Evolutionary conservation across 2,113 vertebrate genomes (phyloP).

Genomic region (Edolisoma coerulescens): DNA sequence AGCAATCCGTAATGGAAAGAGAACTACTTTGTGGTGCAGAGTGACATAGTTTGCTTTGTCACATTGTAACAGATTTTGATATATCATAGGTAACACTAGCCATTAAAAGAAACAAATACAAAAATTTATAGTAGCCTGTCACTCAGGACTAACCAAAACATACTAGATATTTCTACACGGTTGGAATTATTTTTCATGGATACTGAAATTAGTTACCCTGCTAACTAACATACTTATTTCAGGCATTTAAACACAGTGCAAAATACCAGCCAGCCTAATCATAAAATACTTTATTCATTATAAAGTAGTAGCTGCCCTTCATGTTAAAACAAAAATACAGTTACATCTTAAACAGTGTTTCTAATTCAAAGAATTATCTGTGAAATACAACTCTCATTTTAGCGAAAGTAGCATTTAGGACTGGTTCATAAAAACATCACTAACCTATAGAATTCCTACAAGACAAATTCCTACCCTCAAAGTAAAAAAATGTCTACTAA

Average conservation of each 20-base stretch:
- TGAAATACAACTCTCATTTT: background rate
- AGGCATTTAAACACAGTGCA: background rate
- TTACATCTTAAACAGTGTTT: background rate
- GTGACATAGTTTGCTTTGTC: background rate
- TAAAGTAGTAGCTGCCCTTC: background rate
- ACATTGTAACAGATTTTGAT: background rate
- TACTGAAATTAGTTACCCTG: background rate
- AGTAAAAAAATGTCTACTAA: background rate
- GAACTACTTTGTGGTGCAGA: background rate
- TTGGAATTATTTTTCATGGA: background rate
- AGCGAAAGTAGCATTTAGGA: background rate
- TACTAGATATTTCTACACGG: background rate
- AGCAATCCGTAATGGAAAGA: background rate
- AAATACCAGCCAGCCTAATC: background rate
- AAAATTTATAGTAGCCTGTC: background rate
- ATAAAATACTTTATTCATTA: background rate
- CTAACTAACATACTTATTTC: background rate
- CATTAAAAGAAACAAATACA: background rate
- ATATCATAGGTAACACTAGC: background rate
- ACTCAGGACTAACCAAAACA: background rate
- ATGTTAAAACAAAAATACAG: background rate
- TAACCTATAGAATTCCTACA: background rate
- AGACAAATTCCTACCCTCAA: background rate
- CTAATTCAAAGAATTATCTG: background rate
- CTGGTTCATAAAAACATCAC: background rate